A percentile compares a stretch with the other conserved stretches of the same genome.
These are phyloP conservation scores for Ornithoptera alexandrae DNA, from an alignment of 2,888 invertebrate species.

Conservation along the genomic window DNA sequence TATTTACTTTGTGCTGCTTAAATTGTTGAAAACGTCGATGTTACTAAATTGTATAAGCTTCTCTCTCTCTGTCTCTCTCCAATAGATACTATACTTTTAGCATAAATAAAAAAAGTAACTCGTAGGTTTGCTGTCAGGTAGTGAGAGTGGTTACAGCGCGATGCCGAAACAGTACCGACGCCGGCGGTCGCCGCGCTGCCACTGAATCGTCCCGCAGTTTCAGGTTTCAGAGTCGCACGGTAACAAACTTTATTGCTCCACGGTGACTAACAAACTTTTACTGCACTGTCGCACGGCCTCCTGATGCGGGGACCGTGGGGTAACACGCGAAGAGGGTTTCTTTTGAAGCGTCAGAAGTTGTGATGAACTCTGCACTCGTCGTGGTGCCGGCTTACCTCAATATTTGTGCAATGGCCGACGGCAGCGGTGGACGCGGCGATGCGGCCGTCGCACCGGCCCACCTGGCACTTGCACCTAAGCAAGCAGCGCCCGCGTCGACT, in stretches of 20 bases:
- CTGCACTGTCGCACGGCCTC: slow-evolving; percentile 37
- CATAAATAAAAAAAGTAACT: too few species aligned
- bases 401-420: slow-evolving; percentile 29
- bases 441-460: slow-evolving; percentile 41
- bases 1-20: too few species aligned
- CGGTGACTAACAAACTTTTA: slow-evolving; percentile 40
- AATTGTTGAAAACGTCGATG: too few species aligned
- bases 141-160: too few species aligned
- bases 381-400: slow-evolving; percentile 35
- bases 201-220: slow-evolving; percentile 50
- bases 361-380: not conserved
- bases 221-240: slow-evolving; percentile 40
- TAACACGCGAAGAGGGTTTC: not conserved
- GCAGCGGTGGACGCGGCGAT: not conserved
- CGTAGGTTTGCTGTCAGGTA: too few species aligned
- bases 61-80: too few species aligned
- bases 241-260: slow-evolving; percentile 53
- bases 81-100: too few species aligned
- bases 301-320: not conserved
- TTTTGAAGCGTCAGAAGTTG: not conserved
- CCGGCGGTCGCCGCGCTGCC: slow-evolving; percentile 61
- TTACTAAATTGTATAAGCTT: too few species aligned
- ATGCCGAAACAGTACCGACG: slow-evolving; percentile 54
- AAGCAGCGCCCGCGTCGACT: slow-evolving; percentile 58
- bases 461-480: slow-evolving; percentile 71